These are phyloP conservation scores for Zosterops pallidus DNA, from an alignment of 2,113 vertebrate genomes.

Conservation along the genomic window DNA sequence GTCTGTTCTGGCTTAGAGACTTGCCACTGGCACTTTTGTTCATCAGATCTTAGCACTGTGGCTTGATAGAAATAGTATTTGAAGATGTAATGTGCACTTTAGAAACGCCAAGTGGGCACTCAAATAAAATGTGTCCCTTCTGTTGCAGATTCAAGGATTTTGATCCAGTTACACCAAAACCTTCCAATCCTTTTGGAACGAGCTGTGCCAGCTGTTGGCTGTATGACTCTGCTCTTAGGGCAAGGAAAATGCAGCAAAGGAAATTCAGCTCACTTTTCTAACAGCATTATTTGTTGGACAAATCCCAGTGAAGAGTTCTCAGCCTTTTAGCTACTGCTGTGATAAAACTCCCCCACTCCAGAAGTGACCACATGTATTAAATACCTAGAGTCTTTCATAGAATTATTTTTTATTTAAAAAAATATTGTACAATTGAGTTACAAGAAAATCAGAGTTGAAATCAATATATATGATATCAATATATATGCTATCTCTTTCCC, in stretches of 20 bases:
- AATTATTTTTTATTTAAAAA: neutral
- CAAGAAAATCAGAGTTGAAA: neutral
- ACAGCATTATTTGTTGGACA: neutral
- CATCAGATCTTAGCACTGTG: neutral
- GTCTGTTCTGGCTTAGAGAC: neutral
- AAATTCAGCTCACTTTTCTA: neutral
- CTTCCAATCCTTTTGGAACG: neutral
- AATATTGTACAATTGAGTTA: fast-evolving
- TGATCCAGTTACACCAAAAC: neutral
- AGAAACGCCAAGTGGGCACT: neutral
- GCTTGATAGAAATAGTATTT: neutral
- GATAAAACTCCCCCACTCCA: neutral
- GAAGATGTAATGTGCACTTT: neutral
- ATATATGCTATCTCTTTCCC: neutral
- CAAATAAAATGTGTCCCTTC: neutral
- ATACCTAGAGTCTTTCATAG: neutral
- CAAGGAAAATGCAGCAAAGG: neutral
- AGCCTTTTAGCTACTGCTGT: neutral
- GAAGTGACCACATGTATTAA: neutral
- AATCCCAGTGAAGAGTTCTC: fast-evolving
- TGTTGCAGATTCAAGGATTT: neutral
- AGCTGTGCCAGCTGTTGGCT: neutral
- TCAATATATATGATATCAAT: neutral
- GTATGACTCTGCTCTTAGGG: neutral
- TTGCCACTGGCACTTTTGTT: neutral